Conservation (phyloP, 1,140 invertebrate species). For the Dysdera silvatica region DNA sequence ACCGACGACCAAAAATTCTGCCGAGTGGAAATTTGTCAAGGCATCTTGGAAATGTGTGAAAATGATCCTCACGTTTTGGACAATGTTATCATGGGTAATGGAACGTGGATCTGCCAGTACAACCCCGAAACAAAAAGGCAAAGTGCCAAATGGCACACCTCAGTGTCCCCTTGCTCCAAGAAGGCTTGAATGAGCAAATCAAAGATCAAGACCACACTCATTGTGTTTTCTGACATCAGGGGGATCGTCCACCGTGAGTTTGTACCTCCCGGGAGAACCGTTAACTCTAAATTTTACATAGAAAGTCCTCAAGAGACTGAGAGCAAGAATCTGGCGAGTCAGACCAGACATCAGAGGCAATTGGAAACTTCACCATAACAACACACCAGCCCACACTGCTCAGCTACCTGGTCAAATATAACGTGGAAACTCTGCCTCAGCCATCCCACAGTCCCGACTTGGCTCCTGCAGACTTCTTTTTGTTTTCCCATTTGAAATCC, state of each 20-base stretch:
- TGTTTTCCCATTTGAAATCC: neutral
- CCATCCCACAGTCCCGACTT: too few species aligned
- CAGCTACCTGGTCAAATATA: conserved; percentile 9
- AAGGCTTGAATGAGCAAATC: neutral
- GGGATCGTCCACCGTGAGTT: conserved; percentile 14
- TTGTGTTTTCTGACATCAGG: conserved; percentile 1
- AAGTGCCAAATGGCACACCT: neutral
- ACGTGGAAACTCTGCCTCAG: conserved; percentile 1
- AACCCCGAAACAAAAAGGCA: neutral
- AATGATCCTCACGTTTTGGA: neutral
- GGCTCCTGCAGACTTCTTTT: too few species aligned
- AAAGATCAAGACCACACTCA: neutral
- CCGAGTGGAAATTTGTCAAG: neutral
- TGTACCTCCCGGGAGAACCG: conserved; percentile 1
- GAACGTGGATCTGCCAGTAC: neutral
- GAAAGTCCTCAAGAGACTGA: conserved; percentile 3
- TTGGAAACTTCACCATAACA: too few species aligned
- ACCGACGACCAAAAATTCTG: neutral
- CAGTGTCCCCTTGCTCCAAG: neutral
- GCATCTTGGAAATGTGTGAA: neutral
- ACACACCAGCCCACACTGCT: neutral
- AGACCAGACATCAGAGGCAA: neutral
- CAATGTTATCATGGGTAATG: neutral
- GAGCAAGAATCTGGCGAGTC: neutral
- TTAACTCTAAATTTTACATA: conserved; percentile 6